phyloP scores from a whole-genome alignment of 1,140 invertebrate species.

The Andrena cerasifolii region DNA sequence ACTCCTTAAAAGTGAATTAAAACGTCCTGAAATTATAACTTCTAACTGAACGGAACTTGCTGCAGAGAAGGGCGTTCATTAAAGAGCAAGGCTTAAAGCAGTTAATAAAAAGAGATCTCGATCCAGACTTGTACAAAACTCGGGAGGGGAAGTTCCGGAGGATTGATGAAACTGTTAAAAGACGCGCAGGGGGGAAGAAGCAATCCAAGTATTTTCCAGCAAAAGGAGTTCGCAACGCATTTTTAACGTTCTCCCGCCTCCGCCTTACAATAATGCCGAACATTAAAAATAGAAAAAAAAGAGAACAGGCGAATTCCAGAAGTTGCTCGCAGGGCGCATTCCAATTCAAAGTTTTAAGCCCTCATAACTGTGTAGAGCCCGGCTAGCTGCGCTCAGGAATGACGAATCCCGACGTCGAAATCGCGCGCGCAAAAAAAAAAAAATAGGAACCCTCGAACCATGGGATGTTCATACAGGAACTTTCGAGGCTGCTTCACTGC shows the following conservation, averaged over 20 bases:
- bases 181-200: not conserved
- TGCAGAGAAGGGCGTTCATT: not conserved
- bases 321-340: not conserved
- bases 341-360: constrained; percentile 16
- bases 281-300: not conserved
- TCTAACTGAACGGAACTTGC: not conserved
- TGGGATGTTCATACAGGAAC: constrained; percentile 13
- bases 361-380: not conserved
- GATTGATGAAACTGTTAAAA: constrained; percentile 8
- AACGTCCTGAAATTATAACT: not conserved
- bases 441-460: constrained; percentile 12
- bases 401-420: not conserved
- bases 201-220: not conserved
- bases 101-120: constrained; percentile 24
- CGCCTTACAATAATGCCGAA: not conserved
- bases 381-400: not conserved
- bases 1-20: not conserved
- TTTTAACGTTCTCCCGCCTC: too few species aligned
- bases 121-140: not conserved
- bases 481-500: not conserved
- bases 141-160: not conserved
- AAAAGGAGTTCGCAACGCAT: not conserved
- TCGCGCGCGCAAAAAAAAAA: too few species aligned
- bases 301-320: not conserved
- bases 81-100: not conserved